Evolutionary conservation across 2,797 vertebrate species (phyloP).

Genomic region (Sebastes jordani): DNA sequence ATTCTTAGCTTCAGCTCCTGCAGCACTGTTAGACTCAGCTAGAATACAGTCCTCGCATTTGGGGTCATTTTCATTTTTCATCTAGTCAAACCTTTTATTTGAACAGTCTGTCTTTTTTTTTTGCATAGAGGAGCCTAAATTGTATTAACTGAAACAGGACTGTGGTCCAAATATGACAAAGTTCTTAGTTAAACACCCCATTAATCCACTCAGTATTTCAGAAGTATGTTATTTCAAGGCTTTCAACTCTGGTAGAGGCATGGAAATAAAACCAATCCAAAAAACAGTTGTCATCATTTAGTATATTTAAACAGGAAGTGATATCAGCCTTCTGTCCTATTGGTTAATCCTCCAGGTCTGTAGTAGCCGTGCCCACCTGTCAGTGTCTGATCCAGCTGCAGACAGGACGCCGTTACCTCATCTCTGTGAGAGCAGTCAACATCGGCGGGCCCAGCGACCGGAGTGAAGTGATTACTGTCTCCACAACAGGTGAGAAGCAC

Average conservation of each 20-base stretch:
- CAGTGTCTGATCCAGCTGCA: slow-evolving; percentile 92
- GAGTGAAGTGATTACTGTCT: slow-evolving; percentile 81
- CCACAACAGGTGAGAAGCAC: slow-evolving; percentile 85
- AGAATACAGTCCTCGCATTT: slow-evolving; percentile 37
- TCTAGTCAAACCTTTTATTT: not conserved
- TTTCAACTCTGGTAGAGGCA: not conserved
- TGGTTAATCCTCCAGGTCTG: slow-evolving; percentile 78
- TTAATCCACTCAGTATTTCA: not conserved
- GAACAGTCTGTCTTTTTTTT: not conserved
- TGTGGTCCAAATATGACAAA: not conserved
- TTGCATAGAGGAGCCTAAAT: not conserved
- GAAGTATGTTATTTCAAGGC: not conserved
- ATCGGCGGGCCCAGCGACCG: slow-evolving; percentile 88
- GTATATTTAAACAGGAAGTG: not conserved
- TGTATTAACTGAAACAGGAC: not conserved
- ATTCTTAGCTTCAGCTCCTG: slow-evolving; percentile 69
- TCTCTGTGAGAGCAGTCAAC: slow-evolving; percentile 90
- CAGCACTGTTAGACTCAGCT: slow-evolving; percentile 48
- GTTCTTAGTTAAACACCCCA: not conserved
- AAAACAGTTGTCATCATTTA: not conserved
- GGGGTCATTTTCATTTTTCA: slow-evolving; percentile 46
- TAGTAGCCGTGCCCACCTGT: slow-evolving; percentile 92
- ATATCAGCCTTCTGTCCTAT: not conserved
- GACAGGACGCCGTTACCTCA: slow-evolving; percentile 78
- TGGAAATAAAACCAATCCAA: not conserved